Evolutionary conservation across 1,140 invertebrate species (phyloP).

Genomic region (Elymnias hypermnestra): DNA sequence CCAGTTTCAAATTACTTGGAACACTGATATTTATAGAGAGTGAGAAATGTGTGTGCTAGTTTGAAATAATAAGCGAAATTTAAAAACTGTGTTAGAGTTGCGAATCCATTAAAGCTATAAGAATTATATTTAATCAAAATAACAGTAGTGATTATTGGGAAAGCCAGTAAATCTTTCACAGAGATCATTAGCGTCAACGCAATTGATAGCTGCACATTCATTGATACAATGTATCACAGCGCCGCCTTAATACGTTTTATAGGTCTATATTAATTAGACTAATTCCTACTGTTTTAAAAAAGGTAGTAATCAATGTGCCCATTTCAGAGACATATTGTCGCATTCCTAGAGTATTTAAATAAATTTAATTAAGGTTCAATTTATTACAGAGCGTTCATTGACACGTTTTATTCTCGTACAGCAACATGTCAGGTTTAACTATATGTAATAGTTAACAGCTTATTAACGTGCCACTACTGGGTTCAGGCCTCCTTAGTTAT

Average conservation of each 20-base stretch:
- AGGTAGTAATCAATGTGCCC: background rate
- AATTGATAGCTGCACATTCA: background rate
- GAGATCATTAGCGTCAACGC: background rate
- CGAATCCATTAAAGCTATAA: no score
- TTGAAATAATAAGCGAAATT: no score
- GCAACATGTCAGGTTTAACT: background rate
- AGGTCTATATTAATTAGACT: background rate
- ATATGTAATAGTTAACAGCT: no score
- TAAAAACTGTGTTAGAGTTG: no score
- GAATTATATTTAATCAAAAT: background rate
- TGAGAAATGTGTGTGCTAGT: no score
- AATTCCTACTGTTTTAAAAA: no score
- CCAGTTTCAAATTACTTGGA: no score
- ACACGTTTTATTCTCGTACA: background rate
- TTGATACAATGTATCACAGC: slow-evolving; percentile 1
- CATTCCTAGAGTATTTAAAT: background rate
- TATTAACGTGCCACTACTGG: no score
- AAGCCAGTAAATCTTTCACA: background rate
- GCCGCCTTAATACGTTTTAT: background rate
- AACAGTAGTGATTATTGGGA: background rate
- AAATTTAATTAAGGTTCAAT: background rate
- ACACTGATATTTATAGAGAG: no score
- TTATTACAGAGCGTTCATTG: slow-evolving; percentile 1
- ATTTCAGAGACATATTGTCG: background rate
- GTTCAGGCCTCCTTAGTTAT: no score